These are phyloP conservation scores for Pherbina coryleti DNA, from an alignment of 2,888 invertebrate species.

Conservation along the genomic window DNA sequence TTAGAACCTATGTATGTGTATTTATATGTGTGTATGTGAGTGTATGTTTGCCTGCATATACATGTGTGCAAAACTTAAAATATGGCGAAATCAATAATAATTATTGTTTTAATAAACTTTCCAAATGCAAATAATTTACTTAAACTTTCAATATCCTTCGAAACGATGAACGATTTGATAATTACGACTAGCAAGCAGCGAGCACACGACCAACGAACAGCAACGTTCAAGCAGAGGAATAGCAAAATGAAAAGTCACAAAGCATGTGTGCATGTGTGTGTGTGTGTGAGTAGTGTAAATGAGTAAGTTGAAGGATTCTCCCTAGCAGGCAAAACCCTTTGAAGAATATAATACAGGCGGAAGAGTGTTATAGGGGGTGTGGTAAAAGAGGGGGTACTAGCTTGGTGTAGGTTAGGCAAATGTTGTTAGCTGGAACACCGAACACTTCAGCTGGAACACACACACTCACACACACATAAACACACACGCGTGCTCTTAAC, in stretches of 20 bases:
- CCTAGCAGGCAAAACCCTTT: neutral
- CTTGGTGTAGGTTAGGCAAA: neutral
- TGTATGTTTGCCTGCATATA: neutral
- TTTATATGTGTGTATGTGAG: neutral
- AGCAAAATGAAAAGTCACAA: constrained; percentile 17
- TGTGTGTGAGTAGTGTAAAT: constrained; percentile 12
- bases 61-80: constrained; percentile 22
- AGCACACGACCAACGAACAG: neutral
- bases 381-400: neutral
- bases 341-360: neutral
- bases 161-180: constrained; percentile 33
- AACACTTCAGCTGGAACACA: neutral
- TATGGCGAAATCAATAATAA: constrained; percentile 40
- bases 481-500: no score
- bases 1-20: neutral
- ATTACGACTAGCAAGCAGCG: constrained; percentile 15
- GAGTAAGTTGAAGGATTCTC: constrained; percentile 16
- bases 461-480: neutral
- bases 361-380: neutral
- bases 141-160: constrained; percentile 40
- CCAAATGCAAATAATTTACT: constrained; percentile 39
- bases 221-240: neutral
- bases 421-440: neutral
- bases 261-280: neutral
- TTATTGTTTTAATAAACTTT: constrained; percentile 40